Evolutionary conservation across 1,140 invertebrate species (phyloP), one percentile per base, ranked within the genome.

Genomic region (Campodea augens): DNA sequence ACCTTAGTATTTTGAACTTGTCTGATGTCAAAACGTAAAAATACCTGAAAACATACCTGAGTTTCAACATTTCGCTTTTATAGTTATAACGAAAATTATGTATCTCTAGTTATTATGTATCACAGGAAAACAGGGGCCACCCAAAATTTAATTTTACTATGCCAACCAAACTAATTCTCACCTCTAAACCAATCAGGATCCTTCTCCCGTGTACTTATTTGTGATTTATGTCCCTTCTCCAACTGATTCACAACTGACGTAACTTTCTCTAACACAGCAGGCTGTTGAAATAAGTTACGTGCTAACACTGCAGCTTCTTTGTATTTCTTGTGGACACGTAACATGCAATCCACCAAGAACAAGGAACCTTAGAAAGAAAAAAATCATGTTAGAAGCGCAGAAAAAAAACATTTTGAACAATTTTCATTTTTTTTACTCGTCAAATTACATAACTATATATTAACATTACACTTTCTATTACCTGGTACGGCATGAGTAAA

Each of bases 181-280:
- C 74, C 75, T 61, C 72, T 61, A 60, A 83, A 83, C 80, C 80
- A 83, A 46, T 73, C 73, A 2, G 73, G 67, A 61, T 83, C 75
- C 44, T 80, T 70, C 15, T 59, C 59, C 47, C 68, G 70, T 2
- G 63, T 60, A 51, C 74, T 79, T n/a, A 4, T 24, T 3, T 5
- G 13, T 20, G n/a, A 22, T 21, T 19, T 7, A 32, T 32, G 27
- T 7, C 22, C 2, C 5, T 24, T 20, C 19, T 41, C 5, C 2
- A 20, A 24, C 15, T 20, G 22, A 19, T 21, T 21, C 18, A 4
- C 5, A 19, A 21, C 18, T 68, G 56, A 46, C 61, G 51, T 0
- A 68, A 68, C 25, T 67, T 70, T 2, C 15, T 46, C 21, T 10
- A 27, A 27, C 12, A 20, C 37, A 38, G 5, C 20, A 23, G 36